phyloP scores from a whole-genome alignment of 2,888 invertebrate species.

The Sarcophaga caerulescens region DNA sequence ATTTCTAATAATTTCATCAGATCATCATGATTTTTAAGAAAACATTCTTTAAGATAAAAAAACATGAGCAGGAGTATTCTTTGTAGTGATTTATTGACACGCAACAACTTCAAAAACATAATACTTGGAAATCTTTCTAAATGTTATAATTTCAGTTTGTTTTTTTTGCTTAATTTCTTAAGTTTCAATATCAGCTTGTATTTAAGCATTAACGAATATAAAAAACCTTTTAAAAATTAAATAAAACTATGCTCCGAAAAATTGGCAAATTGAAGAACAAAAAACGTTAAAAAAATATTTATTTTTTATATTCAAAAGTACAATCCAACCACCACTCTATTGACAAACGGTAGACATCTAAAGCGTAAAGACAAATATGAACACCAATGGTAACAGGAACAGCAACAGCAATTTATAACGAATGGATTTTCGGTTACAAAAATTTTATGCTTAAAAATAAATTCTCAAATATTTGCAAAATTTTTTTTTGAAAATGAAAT shows the following conservation, averaged over 20 bases:
- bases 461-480: background rate
- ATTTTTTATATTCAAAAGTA: constrained; percentile 8
- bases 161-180: background rate
- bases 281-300: constrained; percentile 5
- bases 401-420: constrained; percentile 18
- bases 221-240: background rate
- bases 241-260: background rate
- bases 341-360: constrained; percentile 28
- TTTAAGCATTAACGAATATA: background rate
- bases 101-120: constrained; percentile 60
- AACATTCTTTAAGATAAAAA: background rate
- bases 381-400: background rate
- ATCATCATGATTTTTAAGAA: constrained; percentile 32
- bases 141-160: background rate
- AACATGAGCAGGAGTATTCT: constrained; percentile 14
- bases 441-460: constrained; percentile 1
- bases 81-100: constrained; percentile 62
- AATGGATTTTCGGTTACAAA: background rate
- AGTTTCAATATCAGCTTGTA: constrained; percentile 14
- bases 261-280: background rate
- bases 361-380: background rate
- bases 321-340: background rate
- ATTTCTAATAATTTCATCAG: constrained; percentile 31
- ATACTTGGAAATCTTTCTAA: constrained; percentile 56
- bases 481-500: background rate